Base-by-base conservation (phyloP, 2,888 invertebrate genomes). In the Drosophila flavopinicola region DNA sequence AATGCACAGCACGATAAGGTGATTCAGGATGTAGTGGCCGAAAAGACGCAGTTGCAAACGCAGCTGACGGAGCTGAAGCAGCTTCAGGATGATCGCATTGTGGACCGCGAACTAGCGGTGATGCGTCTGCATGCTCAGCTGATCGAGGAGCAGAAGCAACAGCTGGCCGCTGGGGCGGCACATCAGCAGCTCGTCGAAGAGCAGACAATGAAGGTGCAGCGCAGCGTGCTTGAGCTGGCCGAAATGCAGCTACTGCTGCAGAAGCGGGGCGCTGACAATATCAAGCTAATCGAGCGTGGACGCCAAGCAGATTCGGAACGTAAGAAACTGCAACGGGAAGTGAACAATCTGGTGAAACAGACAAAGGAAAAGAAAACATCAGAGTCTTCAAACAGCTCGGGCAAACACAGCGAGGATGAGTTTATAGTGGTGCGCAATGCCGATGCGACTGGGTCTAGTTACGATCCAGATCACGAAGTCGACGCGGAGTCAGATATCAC, bases 1-100 rank as follows among this genome's bases (percentile, higher is more conserved):
- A 96, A 96, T 84, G 92, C 90, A 41, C 95, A 96, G 89, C 95
- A 96, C 86, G 94, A 94, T 78, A 91, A 93, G 76, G 95, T 95
- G 0, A 94, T 95, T 90, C 94, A 93, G 67, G 92, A 92, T 80
- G 89, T 94, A 13, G 82, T 94, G 0, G 84, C 92, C 3, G 78
- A 93, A 32, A 94, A 94, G 77, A 92, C 91, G 38, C 92, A 93
- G 42, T 78, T 93, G 39, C 93, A 93, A 63, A 90, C 90, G 9
- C 93, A 93, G 76, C 92, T 93, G 44, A 92, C 92, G 70, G 85
- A 91, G 0, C 77, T 93, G 1, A 92, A 87, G 58, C 65, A 76
- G 27, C 59, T 76, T 13, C 80, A 88, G 59, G 70, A 82, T 0
- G 79, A 79, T 6, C 84, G 87, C 23, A 76, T 88, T 39, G 75